Base-by-base conservation (phyloP, 2,888 invertebrate species). In the Eristalinus sepulchralis region DNA sequence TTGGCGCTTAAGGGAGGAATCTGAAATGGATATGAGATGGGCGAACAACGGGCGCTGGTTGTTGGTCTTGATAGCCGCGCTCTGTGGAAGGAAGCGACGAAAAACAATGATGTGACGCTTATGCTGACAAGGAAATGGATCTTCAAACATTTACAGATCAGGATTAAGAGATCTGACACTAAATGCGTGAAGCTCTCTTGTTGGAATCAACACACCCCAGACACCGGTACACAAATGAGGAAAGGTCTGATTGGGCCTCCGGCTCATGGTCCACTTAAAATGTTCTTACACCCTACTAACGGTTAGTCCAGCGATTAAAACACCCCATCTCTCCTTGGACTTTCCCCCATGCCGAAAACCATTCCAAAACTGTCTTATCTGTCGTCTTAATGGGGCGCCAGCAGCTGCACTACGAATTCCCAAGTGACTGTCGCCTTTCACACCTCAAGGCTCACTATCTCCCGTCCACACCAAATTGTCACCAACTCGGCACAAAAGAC, bases 361-460 rank as follows among this genome's bases (percentile, higher is more conserved):
- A 17, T n/a, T 8, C 47, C 47, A 47, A 47, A 17, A 8, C 47
- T 8, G 47, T 47, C 24, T 79, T 66, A 72, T 79, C 64, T 27
- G 10, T 33, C 13, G 53, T 2, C 27, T 27, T 60, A 66, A 79
- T 72, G 66, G 71, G 57, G 34, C 66, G 64, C 10, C 20, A 66
- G 47, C 71, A 79, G 64, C 71, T 79, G 79, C 79, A 66, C 17
- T 59, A n/a, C 66, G 57, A 79, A 64, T 78, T 78, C 47, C 59
- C 57, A 24, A 53, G 62, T 63, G 60, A 36, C 36, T 70, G 55
- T 68, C 63, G 64, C 70, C 55, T 10, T 22, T 22, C 63, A 63
- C 60, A 63, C 57, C 47, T 36, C n/a, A n/a, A 75, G 9, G 33
- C 64, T 20, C 36, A 60, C 64, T 24, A 62, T 67, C 71, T 73